Evolutionary conservation across 2,888 invertebrate species (phyloP), one percentile per base, ranked within the genome.

Genomic region (Slavum lentiscoides): DNA sequence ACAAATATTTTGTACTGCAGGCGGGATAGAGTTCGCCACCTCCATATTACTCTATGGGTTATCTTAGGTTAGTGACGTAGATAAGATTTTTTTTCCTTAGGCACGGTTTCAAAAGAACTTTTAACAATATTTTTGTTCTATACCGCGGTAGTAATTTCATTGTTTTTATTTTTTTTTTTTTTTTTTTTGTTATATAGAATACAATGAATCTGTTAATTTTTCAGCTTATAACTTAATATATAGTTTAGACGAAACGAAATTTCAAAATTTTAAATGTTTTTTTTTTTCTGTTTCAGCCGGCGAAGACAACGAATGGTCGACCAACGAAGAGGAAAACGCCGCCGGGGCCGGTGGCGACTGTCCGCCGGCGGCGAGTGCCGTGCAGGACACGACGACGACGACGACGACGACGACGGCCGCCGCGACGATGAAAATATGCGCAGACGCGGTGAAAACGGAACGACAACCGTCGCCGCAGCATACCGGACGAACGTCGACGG

Each of bases 291-390:
- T 30, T 82, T 64, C 83, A 84, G 84, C 83, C 39, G 84, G 84
- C 64, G 84, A 84, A 82, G 84, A 84, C 72, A 84, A 84, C 82
- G 84, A 84, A 82, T 84, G 84, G 84, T 83, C 82, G 66, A 83
- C 82, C 59, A 83, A 83, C 69, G 82, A 82, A 7, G 83, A 83
- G 21, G 83, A 49, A 13, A 49, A 49, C 49, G 13, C 72, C 58
- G 66, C 55, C 37, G 77, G 81, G 72, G 68, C 73, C 15, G 15
- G 7, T n/a, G 84, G 83, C 82, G 49, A 8, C 53, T 11, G 53
- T 53, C 13, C 53, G 83, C 84, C 13, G 83, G 69, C 66, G 19
- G 53, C 17, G 13, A n/a, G 15, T 15, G 53, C 69, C 21, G 83
- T 83, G 21, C 83, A 13, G 49, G 49, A 49, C 49, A 49, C 72